Evolutionary conservation across 2,113 vertebrate species (phyloP), one percentile per base, ranked within the genome.

Genomic region (Motacilla alba): DNA sequence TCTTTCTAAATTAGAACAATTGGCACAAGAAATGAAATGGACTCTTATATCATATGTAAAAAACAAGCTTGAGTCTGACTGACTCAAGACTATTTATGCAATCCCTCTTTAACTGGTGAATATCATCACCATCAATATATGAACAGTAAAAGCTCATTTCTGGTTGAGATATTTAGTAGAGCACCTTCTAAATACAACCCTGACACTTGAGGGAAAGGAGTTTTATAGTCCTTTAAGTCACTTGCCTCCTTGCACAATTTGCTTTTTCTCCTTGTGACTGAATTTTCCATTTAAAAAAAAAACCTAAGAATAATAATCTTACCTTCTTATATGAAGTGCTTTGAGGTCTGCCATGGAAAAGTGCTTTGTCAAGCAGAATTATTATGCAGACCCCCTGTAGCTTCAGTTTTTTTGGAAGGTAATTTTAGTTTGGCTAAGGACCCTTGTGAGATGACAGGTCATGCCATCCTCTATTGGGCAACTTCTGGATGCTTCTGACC

Each of bases 141-240:
- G 89, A 75, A 84, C 31, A 91, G 78, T 33, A 89, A 93, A 93
- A 85, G 31, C 46, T 90, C 69, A 79, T 91, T 91, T 75, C 15
- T 73, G n/a, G 22, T 52, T 79, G 78, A 93, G 75, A 44, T 91
- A 83, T 83, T 87, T 87, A 93, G 56, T 55, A 82, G 15, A 83
- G 28, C 1, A 10, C 55, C 63, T 87, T 72, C 49, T 93, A 92
- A 96, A 92, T 73, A 88, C 59, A 92, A 50, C 13, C 16, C 35
- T 79, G 59, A 69, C 67, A 59, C 56, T 35, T 82, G 60, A 81
- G 47, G 78, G 47, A 75, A 81, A 89, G 18, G 37, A 73, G 41
- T 75, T 90, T 93, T 73, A 85, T 44, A 68, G 31, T 44, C 15
- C 11, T 30, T 43, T 19, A 74, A 75, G 21, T 52, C 77, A 87